A percentile compares a stretch with the other conserved stretches of the same genome.
These are phyloP conservation scores for Drosophila paracracens DNA, from an alignment of 2,888 invertebrate genomes.

Conservation along the genomic window DNA sequence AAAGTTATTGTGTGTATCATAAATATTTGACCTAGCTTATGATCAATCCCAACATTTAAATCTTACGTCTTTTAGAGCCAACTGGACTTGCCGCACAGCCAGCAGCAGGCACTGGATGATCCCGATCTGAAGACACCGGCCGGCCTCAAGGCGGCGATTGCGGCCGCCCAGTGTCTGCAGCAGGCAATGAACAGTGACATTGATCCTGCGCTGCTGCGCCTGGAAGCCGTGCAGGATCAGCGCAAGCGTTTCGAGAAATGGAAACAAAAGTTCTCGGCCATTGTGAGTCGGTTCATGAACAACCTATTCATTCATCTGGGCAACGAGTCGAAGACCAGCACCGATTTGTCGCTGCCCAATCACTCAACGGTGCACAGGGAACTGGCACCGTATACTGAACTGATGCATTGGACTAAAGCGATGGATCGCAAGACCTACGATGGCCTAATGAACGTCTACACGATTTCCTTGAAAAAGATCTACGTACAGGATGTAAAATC, in stretches of 20 bases:
- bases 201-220: constrained; percentile 87
- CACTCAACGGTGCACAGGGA: constrained; percentile 93
- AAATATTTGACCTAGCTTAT: too few species aligned
- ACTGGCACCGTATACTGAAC: constrained; percentile 93
- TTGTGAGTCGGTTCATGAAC: constrained; percentile 95
- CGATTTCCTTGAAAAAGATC: constrained; percentile 92
- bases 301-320: constrained; percentile 97
- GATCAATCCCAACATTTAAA: not conserved
- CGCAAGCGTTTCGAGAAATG: constrained; percentile 91
- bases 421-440: constrained; percentile 94
- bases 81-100: constrained; percentile 89
- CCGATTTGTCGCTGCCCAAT: constrained; percentile 89
- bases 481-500: constrained; percentile 93
- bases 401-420: constrained; percentile 96
- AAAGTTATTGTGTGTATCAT: constrained; percentile 89
- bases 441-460: constrained; percentile 93
- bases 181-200: constrained; percentile 90
- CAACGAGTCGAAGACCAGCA: constrained; percentile 86
- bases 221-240: constrained; percentile 93
- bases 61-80: constrained; percentile 86
- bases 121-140: constrained; percentile 89
- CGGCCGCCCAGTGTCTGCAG: constrained; percentile 90
- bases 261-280: constrained; percentile 91
- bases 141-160: constrained; percentile 88
- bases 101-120: constrained; percentile 89